phyloP scores from a whole-genome alignment of 1,140 invertebrate genomes.

The Maniola jurtina region DNA sequence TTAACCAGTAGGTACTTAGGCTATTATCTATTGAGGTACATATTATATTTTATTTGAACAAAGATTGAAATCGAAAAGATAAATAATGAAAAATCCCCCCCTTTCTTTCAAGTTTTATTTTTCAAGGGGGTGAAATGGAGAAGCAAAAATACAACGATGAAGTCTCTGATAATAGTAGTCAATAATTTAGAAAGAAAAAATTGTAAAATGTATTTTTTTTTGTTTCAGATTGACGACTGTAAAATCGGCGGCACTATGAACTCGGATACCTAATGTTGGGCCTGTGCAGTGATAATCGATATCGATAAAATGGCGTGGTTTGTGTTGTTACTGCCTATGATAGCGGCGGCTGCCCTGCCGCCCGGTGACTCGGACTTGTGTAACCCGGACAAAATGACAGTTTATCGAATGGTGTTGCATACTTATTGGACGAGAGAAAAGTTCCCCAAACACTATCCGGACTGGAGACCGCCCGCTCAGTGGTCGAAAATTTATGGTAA shows the following conservation, averaged over 20 bases:
- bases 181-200: no score
- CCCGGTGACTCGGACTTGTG: slow-evolving; percentile 60
- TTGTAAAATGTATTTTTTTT: slow-evolving; percentile 19
- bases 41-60: no score
- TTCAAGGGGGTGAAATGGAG: no score
- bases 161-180: no score
- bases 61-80: no score
- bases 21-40: no score
- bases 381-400: slow-evolving; percentile 82
- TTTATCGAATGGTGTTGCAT: slow-evolving; percentile 91
- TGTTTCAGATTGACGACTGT: slow-evolving; percentile 48
- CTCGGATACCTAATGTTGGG: slow-evolving; percentile 47
- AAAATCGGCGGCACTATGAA: slow-evolving; percentile 27
- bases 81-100: no score
- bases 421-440: slow-evolving; percentile 94
- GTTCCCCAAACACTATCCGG: slow-evolving; percentile 95
- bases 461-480: slow-evolving; percentile 93
- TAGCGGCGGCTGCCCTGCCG: slow-evolving; percentile 41
- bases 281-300: slow-evolving; percentile 40
- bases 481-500: slow-evolving; percentile 94
- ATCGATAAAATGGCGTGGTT: slow-evolving; percentile 57
- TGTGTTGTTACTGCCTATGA: slow-evolving; percentile 45
- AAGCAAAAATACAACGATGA: no score
- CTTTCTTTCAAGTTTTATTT: no score
- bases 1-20: no score